These are phyloP conservation scores for Heliconius eleuchia DNA, from an alignment of 1,140 invertebrate genomes.

Conservation along the genomic window DNA sequence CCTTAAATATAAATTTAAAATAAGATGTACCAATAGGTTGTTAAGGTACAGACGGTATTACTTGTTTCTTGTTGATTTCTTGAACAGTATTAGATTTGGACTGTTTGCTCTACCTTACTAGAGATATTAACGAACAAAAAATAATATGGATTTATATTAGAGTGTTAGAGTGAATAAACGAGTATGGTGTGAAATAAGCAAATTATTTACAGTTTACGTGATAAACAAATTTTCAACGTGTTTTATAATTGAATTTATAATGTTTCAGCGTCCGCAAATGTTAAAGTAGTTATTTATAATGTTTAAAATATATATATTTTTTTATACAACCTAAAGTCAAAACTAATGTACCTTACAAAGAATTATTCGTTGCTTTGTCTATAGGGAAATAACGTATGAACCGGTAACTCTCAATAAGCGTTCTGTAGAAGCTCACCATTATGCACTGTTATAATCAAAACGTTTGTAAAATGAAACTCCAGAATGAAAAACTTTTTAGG, in stretches of 20 bases:
- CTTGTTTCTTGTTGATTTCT: too few relatives aligned
- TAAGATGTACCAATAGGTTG: too few relatives aligned
- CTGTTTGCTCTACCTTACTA: not conserved
- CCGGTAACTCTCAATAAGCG: slow-evolving; percentile 16
- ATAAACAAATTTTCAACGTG: slow-evolving; percentile 1
- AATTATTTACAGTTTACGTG: slow-evolving; percentile 2
- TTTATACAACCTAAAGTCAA: not conserved
- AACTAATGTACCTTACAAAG: not conserved
- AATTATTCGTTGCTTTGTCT: slow-evolving; percentile 7
- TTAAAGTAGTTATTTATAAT: not conserved
- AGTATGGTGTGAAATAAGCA: not conserved
- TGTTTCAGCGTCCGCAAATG: not conserved
- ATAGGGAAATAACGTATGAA: slow-evolving; percentile 24
- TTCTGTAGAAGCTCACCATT: not conserved
- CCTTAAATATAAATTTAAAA: too few relatives aligned
- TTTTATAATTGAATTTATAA: not conserved
- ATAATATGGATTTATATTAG: not conserved
- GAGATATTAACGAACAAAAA: not conserved
- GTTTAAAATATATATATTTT: not conserved
- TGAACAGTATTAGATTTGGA: too few relatives aligned
- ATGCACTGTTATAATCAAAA: not conserved
- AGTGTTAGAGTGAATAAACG: not conserved
- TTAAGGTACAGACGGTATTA: too few relatives aligned
- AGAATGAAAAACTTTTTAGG: not conserved
- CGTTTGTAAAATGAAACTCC: not conserved